phyloP scores from a whole-genome alignment of 2,888 invertebrate species.

The Trissonchulus latispiculum region DNA sequence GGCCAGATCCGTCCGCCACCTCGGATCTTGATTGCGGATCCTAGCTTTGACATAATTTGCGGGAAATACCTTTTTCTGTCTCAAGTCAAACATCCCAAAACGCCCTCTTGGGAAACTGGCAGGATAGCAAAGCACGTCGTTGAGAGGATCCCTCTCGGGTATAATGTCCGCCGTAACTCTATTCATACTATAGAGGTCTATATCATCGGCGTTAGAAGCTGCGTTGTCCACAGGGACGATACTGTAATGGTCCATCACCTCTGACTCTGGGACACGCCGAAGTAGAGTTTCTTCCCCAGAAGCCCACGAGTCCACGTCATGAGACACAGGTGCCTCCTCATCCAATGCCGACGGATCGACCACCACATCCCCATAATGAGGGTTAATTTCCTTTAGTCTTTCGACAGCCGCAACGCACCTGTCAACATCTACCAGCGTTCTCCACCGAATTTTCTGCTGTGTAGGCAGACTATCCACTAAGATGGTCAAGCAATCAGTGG shows the following conservation, averaged over 20 bases:
- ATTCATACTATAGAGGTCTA: neutral
- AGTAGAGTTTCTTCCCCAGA: too few species aligned
- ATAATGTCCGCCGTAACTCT: neutral
- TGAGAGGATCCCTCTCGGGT: neutral
- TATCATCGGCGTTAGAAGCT: neutral
- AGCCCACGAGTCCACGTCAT: too few species aligned
- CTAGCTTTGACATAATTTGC: too few species aligned
- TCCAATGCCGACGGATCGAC: too few species aligned
- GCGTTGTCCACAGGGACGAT: neutral
- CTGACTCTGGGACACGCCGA: neutral
- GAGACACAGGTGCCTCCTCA: too few species aligned
- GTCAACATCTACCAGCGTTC: neutral
- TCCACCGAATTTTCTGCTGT: neutral
- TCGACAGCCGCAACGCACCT: neutral
- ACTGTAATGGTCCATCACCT: neutral
- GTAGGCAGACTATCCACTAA: slow-evolving; percentile 4
- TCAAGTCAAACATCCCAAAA: too few species aligned
- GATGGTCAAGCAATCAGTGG: neutral
- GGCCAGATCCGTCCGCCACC: too few species aligned
- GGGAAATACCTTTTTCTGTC: too few species aligned
- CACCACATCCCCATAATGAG: neutral
- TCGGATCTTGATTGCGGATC: too few species aligned
- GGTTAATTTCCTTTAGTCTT: neutral
- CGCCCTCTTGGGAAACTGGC: too few species aligned
- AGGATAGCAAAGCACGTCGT: too few species aligned